Base-by-base conservation (phyloP, 2,797 vertebrate species). In the Coranthus polyacanthus region DNA sequence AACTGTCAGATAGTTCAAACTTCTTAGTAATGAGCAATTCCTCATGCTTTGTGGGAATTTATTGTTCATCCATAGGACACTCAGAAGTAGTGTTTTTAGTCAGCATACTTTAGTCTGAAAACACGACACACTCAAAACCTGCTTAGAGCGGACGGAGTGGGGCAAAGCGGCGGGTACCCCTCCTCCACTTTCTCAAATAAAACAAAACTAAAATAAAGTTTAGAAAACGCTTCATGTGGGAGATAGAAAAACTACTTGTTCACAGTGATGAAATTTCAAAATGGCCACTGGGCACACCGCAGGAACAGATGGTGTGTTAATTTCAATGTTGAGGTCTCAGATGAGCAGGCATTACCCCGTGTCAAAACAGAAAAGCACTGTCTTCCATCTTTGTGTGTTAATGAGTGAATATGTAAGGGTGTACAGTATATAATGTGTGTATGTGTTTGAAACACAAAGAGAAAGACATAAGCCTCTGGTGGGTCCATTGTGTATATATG, bases 221-320 rank as follows among this genome's bases (percentile, higher is more conserved):
- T 64, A 49, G 21, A 29, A 46, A 52, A 66, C 44, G 42, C 43
- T 39, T 39, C 22, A 60, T 67, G 69, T 39, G 51, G n/a, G 66
- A 16, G 68, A 21, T 65, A 65, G 51, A 29, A 49, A n/a, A n/a
- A n/a, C n/a, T 79, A 38, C 56, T 78, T 68, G 50, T 81, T 80
- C 62, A 67, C 54, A 65, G 46, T 65, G 68, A 75, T 56, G 65
- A 49, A 52, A 72, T 84, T 82, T 76, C 39, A 77, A 87, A 77
- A 89, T 79, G 85, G 78, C 83, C 78, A 70, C 26, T 57, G 83
- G 88, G 81, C 78, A 77, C 62, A 64, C 71, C 49, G 75, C 68
- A 76, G 77, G 74, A 91, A 79, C 88, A 92, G 88, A 90, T 93
- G 90, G 88, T 59, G 68, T 86, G 72, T 85, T 91, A 52, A 92